Evolutionary conservation across 2,113 vertebrate genomes (phyloP), one percentile per base, ranked within the genome.

Genomic region (Hystrix brachyura): DNA sequence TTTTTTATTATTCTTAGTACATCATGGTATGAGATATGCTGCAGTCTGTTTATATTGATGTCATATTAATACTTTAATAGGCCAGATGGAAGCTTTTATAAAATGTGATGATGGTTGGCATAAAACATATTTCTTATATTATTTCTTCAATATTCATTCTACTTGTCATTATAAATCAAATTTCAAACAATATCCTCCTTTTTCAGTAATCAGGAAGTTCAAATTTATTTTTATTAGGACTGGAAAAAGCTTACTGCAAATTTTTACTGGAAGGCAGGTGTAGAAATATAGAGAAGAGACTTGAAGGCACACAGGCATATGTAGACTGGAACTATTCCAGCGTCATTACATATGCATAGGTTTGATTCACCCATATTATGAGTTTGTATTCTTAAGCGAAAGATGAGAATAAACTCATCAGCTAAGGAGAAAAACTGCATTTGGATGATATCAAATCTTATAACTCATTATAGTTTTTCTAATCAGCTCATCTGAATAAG

Each of bases 371-470:
- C 90, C 85, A 96, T 97, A 92, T 97, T 96, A n/a, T 78, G 83
- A 97, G 87, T 97, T 98, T 97, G 91, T 94, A 93, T 88, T 97
- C 85, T 95, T 97, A 97, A 96, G 92, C 18, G 0, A 34, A 95
- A 87, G 97, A 98, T 94, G 71, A 98, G 97, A 98, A 96, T 95
- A 98, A 97, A 97, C 34, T 96, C 82, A 97, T 98, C 72, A 98
- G 67, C 60, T 84, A 93, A 32, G 91, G 62, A 97, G 62, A 97
- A 85, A 96, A 94, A 43, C 1, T 0, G 17, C 84, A 51, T 92
- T 97, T 95, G 25, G 69, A 43, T 98, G 94, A 97, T 97, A 97
- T 67, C 83, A 97, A 97, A 95, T 46, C 8, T 25, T 97, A 29
- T 84, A 96, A 96, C 88, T 96, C 85, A 96, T 98, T 96, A 96